phyloP scores from a whole-genome alignment of 2,888 invertebrate genomes.

The Drosophila maculinotata region DNA sequence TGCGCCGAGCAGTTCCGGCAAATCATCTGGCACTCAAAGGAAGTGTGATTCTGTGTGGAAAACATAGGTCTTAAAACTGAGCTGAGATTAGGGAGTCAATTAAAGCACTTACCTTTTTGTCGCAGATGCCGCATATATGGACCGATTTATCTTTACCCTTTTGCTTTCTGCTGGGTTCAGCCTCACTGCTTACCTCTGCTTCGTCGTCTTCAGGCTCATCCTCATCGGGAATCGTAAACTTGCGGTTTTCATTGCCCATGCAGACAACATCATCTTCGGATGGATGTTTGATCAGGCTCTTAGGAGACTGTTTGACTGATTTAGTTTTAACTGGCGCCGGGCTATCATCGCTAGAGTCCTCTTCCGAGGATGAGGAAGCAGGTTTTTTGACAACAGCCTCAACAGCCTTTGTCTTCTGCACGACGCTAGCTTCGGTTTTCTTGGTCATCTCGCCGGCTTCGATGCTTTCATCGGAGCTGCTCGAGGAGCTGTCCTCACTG shows the following conservation, averaged over 20 bases:
- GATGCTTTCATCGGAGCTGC: conserved; percentile 49
- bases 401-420: conserved; percentile 16
- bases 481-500: conserved; percentile 51
- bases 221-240: conserved; percentile 75
- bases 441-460: conserved; percentile 51
- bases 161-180: conserved; percentile 19
- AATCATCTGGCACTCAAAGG: conserved; percentile 82
- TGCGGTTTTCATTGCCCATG: conserved; percentile 71
- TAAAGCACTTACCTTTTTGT: conserved; percentile 70
- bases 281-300: conserved; percentile 23
- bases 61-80: background rate
- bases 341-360: conserved; percentile 47
- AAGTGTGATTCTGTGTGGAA: conserved; percentile 74
- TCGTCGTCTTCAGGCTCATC: conserved; percentile 32
- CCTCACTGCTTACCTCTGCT: conserved; percentile 24
- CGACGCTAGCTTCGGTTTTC: conserved; percentile 6
- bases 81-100: background rate
- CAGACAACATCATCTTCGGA: conserved; percentile 82
- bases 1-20: conserved; percentile 82
- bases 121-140: conserved; percentile 76
- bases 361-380: conserved; percentile 48
- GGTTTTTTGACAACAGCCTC: conserved; percentile 7
- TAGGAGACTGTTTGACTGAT: conserved; percentile 23
- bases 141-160: conserved; percentile 19
- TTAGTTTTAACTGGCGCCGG: conserved; percentile 27